These are phyloP conservation scores for Myotis myotis DNA, from an alignment of 2,797 vertebrate genomes.

Conservation along the genomic window DNA sequence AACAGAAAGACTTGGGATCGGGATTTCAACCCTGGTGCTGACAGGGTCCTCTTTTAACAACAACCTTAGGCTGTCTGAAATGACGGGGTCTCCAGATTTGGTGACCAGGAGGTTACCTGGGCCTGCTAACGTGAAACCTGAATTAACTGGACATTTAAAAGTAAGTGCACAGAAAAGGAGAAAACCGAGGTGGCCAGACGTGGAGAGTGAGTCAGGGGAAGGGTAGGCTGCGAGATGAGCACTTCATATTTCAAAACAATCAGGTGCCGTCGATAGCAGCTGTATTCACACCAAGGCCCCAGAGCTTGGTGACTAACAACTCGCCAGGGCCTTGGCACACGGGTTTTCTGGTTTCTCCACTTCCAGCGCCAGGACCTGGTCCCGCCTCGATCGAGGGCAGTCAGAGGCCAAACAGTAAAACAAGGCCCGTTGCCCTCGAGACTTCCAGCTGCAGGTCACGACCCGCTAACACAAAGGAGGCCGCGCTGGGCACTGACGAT, in stretches of 20 bases:
- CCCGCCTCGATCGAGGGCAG: accelerated
- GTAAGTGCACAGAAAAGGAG: not conserved
- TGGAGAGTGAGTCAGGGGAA: not conserved
- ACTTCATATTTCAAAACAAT: not conserved
- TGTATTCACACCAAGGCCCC: not conserved
- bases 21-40: not conserved
- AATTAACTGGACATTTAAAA: not conserved
- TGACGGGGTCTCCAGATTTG: not conserved
- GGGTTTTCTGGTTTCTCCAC: not conserved
- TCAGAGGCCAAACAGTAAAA: not conserved
- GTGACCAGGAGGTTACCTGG: not conserved
- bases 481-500: accelerated
- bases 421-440: not conserved
- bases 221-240: not conserved
- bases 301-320: not conserved
- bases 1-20: not conserved
- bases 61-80: not conserved
- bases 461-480: not conserved
- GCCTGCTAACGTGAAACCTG: not conserved
- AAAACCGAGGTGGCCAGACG: not conserved
- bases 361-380: not conserved
- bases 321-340: accelerated
- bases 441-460: not conserved
- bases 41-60: not conserved
- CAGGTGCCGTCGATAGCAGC: not conserved